These are phyloP conservation scores for Megaleporinus macrocephalus DNA, from an alignment of 2,113 vertebrate species.

Conservation along the genomic window DNA sequence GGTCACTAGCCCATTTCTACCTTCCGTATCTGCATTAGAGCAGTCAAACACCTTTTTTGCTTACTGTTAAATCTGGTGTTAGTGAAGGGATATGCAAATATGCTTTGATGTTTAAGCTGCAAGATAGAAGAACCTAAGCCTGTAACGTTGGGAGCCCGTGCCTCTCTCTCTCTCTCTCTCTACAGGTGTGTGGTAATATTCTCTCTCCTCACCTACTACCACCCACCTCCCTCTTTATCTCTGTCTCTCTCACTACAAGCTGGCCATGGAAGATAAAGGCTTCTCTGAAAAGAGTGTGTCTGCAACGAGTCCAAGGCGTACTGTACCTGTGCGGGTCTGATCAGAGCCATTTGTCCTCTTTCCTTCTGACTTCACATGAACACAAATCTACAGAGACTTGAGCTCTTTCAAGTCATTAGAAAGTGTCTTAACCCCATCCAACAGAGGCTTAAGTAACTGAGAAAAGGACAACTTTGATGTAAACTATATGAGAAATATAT, in stretches of 20 bases:
- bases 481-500: neutral
- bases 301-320: neutral
- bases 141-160: neutral
- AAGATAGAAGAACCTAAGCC: neutral
- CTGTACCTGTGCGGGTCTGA: neutral
- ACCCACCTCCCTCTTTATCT: constrained; percentile 63
- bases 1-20: neutral
- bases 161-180: constrained; percentile 31
- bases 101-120: constrained; percentile 10
- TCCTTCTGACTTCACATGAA: neutral
- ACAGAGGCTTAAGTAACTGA: neutral
- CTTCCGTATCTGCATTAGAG: neutral
- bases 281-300: constrained; percentile 36
- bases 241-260: constrained; percentile 72
- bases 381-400: neutral
- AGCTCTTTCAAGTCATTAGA: neutral
- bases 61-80: neutral
- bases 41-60: neutral
- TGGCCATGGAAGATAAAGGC: constrained; percentile 75
- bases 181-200: constrained; percentile 38
- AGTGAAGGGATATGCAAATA: neutral
- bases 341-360: neutral
- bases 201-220: constrained; percentile 52
- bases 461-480: neutral
- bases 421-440: neutral